Evolutionary conservation across 37 sponge, comb jelly and placozoan species (phyloP).

Genomic region (Halisarca cf. caerulea): DNA sequence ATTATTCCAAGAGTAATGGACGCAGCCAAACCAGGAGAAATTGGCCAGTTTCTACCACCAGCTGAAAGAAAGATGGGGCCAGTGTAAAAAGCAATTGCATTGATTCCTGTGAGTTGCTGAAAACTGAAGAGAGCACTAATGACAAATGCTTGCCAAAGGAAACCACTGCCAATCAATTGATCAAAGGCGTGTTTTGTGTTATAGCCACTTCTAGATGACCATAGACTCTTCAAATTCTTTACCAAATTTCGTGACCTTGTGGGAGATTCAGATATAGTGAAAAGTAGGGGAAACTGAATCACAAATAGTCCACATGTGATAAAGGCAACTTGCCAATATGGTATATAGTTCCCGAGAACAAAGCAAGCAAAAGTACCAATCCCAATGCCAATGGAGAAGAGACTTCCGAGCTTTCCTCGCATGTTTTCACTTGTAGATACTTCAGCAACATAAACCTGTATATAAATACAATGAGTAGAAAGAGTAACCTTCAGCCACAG

Average conservation of each 20-base stretch:
- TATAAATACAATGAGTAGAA: too few relatives aligned
- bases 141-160: not conserved
- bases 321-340: not conserved
- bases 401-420: not conserved
- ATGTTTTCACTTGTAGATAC: not conserved
- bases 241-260: not conserved
- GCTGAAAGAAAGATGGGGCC: not conserved
- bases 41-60: too few relatives aligned
- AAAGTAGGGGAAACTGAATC: not conserved
- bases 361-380: not conserved
- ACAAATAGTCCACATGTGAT: not conserved
- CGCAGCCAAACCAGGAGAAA: not conserved
- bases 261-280: not conserved
- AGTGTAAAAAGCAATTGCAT: constrained; percentile 7
- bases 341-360: not conserved
- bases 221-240: not conserved
- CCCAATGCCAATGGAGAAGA: not conserved
- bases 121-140: not conserved
- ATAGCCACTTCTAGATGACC: too few relatives aligned
- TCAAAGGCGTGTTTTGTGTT: too few relatives aligned
- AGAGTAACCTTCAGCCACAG: too few relatives aligned
- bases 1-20: not conserved
- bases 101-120: not conserved
- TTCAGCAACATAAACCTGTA: constrained; percentile 18
- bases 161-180: too few relatives aligned